Conservation (phyloP, 1,140 invertebrate species). For the Anadara kagoshimensis region DNA sequence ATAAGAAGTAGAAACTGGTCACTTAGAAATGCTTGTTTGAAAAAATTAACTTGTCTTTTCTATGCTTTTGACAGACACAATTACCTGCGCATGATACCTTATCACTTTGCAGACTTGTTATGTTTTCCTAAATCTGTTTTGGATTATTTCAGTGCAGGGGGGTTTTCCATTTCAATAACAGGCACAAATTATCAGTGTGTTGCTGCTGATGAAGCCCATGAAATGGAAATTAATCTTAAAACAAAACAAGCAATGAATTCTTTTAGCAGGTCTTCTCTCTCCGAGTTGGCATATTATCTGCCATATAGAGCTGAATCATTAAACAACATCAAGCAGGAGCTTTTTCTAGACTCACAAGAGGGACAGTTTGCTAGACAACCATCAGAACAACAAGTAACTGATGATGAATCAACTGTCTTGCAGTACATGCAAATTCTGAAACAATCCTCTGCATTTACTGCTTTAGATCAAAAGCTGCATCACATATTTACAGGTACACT, state of each 20-base stretch:
- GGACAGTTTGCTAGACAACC: not conserved
- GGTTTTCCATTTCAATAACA: slow-evolving; percentile 7
- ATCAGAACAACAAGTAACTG: not conserved
- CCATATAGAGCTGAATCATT: not conserved
- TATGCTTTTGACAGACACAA: slow-evolving; percentile 15
- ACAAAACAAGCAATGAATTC: not conserved
- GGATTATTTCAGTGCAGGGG: not conserved
- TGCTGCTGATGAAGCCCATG: slow-evolving; percentile 7
- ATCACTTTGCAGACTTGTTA: not conserved
- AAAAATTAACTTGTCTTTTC: slow-evolving; percentile 2
- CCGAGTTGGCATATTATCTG: not conserved
- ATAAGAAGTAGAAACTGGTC: slow-evolving; percentile 3
- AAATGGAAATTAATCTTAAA: slow-evolving; percentile 6
- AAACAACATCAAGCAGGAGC: slow-evolving; percentile 1
- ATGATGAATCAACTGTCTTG: not conserved
- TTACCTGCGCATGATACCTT: not conserved
- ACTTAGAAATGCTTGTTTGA: slow-evolving; percentile 5
- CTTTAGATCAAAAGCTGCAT: not conserved
- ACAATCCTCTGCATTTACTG: not conserved
- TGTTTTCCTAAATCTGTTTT: not conserved
- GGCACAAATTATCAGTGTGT: not conserved
- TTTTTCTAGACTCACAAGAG: not conserved
- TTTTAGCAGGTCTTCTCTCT: not conserved
- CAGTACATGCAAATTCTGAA: not conserved
- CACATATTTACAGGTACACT: not conserved